Evolutionary conservation across 2,113 vertebrate species (phyloP), one percentile per base, ranked within the genome.

Genomic region (Leptobrachium leishanense): DNA sequence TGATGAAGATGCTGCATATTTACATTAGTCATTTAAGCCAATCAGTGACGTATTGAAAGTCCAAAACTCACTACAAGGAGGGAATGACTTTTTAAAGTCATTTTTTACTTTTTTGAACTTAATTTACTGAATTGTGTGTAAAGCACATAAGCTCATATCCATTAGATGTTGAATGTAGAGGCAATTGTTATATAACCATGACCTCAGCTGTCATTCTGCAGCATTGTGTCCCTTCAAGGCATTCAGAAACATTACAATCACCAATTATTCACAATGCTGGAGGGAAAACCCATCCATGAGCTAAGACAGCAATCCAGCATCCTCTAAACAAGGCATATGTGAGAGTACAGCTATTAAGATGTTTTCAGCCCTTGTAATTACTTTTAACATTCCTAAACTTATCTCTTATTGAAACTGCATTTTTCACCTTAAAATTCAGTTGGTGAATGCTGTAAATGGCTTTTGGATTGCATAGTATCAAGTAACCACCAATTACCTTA

Each of bases 321-420:
- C 50, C 53, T 57, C 70, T 41, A 53, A 31, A 5, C 46, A 57
- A 64, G 72, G 11, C 42, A 57, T 42, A 20, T 43, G 55, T 31
- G 54, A 53, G 46, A 72, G 50, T 72, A 72, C 69, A 71, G 53
- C 46, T 54, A 40, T 50, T 72, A 41, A 72, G 39, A 57, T 72
- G 53, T 40, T 39, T 59, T 59, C 53, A 57, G 59, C 59, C 54
- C 54, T 62, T 59, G 71, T 73, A 73, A 73, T 73, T 73, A 73
- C 9, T 43, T 20, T 15, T 57, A 53, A 62, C 71, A 73, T 42
- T n/a, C 57, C 41, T 73, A 73, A 72, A 59, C 42, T 40, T 31
- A 10, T 73, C 41, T 12, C 71, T 73, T 73, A 15, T 59, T 41
- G 39, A 42, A 10, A 0, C 2, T 73, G 6, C 12, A 43, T 73